A percentile compares a stretch with the other conserved stretches of the same genome.
phyloP scores from a whole-genome alignment of 2,113 vertebrate species.

The Gnathonemus echidnorhynchus region DNA sequence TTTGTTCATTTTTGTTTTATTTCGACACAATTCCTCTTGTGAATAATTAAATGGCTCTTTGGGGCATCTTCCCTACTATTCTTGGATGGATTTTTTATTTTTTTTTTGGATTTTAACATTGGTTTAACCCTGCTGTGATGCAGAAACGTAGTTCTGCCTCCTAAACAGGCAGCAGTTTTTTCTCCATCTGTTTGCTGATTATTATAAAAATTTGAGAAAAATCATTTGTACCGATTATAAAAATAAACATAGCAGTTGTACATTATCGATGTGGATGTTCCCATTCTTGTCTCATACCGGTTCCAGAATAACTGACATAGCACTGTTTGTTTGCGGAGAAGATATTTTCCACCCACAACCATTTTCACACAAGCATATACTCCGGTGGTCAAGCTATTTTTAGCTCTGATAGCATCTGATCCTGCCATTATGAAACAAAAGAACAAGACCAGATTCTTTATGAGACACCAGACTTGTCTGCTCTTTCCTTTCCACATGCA shows the following conservation, averaged over 20 bases:
- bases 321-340: background rate
- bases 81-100: constrained; percentile 14
- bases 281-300: background rate
- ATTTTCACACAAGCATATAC: constrained; percentile 14
- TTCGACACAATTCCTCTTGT: constrained; percentile 8
- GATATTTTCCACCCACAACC: constrained; percentile 21
- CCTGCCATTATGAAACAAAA: background rate
- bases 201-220: constrained; percentile 11
- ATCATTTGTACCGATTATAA: constrained; percentile 66
- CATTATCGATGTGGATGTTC: constrained; percentile 8
- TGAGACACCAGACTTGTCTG: background rate
- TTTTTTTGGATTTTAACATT: constrained; percentile 22
- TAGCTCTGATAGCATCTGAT: constrained; percentile 23
- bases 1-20: constrained; percentile 18
- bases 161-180: constrained; percentile 23
- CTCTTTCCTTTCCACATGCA: background rate
- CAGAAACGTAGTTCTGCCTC: constrained; percentile 32
- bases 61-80: constrained; percentile 31
- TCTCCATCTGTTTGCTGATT: constrained; percentile 32
- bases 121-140: constrained; percentile 34
- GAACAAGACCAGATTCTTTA: background rate
- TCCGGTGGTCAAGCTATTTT: constrained; percentile 26
- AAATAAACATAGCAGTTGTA: constrained; percentile 70
- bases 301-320: background rate
- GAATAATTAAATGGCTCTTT: background rate